Evolutionary conservation across 2,888 invertebrate genomes (phyloP), one percentile per base, ranked within the genome.

Genomic region (Drosophila flavopinicola): DNA sequence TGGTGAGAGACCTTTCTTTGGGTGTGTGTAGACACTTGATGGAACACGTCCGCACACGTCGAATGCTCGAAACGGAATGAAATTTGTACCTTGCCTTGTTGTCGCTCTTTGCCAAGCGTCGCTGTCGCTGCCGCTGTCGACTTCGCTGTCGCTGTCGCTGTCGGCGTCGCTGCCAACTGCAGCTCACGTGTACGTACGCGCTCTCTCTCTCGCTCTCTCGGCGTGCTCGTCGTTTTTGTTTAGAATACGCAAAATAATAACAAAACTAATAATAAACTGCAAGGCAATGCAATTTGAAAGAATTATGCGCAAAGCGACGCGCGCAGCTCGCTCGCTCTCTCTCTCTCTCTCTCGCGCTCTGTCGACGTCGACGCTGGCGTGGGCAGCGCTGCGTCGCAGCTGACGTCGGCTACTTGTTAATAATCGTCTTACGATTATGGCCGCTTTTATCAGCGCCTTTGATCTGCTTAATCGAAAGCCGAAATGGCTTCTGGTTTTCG

Each of bases 11-110:
- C n/a, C n/a, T n/a, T n/a, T n/a, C 15, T 44, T 15, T 37, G 35
- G 68, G 32, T 25, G 35, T n/a, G n/a, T n/a, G n/a, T n/a, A 58
- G 61, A 45, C 61, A 58, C 58, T 61, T 61, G 33, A 37, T 67
- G 61, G 61, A 25, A 72, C 38, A 88, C 90, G 87, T 89, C 89
- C 86, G 88, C 78, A 85, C 90, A 86, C 87, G 78, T 85, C 83
- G 87, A 90, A 80, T 88, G 89, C 88, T 90, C 87, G 89, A 86
- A 87, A 84, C 88, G 87, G 87, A 90, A 90, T 91, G 89, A 90
- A 87, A 85, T 78, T 86, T 82, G 80, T 84, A 88, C 83, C 85
- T 84, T 82, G 58, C 58, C 52, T 27, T 54, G 32, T 29, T 54
- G 59, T 58, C 63, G 66, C 66, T 54, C 53, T 53, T 44, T 38